phyloP scores from a whole-genome alignment of 2,888 invertebrate genomes.

The Vanessa cardui region DNA sequence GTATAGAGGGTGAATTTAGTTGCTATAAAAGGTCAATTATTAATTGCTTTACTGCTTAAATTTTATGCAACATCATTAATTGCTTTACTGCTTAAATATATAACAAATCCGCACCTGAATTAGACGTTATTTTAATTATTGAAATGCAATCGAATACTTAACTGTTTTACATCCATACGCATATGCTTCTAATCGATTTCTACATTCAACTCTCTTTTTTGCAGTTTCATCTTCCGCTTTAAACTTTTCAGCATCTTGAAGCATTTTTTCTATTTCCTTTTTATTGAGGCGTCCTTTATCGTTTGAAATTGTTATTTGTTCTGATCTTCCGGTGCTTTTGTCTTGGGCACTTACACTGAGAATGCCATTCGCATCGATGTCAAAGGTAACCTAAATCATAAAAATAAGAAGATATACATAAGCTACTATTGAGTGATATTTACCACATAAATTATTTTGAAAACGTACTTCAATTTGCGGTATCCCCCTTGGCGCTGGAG shows the following conservation, averaged over 20 bases:
- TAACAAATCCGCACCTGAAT: too few species aligned
- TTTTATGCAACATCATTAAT: too few species aligned
- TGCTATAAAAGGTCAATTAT: too few species aligned
- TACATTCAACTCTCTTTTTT: slow-evolving; percentile 85
- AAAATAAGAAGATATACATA: not conserved
- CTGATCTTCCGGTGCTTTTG: slow-evolving; percentile 89
- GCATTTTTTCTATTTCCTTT: slow-evolving; percentile 94
- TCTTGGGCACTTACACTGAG: slow-evolving; percentile 91
- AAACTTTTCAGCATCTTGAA: slow-evolving; percentile 90
- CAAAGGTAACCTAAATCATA: slow-evolving; percentile 88
- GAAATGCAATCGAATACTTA: slow-evolving; percentile 31
- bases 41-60: too few species aligned
- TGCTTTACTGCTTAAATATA: too few species aligned
- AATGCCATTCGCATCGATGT: slow-evolving; percentile 95
- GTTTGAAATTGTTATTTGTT: slow-evolving; percentile 93
- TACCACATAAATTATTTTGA: not conserved
- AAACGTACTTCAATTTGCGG: slow-evolving; percentile 85
- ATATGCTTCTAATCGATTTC: slow-evolving; percentile 91
- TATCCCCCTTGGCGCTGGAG: slow-evolving; percentile 91
- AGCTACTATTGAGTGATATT: not conserved
- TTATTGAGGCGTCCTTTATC: slow-evolving; percentile 93
- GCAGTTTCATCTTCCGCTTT: slow-evolving; percentile 89
- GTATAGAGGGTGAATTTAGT: too few species aligned
- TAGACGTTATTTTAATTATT: not conserved
- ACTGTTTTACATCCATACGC: slow-evolving; percentile 83